phyloP scores from a whole-genome alignment of 2,797 vertebrate genomes.

The Xerus rutilus region DNA sequence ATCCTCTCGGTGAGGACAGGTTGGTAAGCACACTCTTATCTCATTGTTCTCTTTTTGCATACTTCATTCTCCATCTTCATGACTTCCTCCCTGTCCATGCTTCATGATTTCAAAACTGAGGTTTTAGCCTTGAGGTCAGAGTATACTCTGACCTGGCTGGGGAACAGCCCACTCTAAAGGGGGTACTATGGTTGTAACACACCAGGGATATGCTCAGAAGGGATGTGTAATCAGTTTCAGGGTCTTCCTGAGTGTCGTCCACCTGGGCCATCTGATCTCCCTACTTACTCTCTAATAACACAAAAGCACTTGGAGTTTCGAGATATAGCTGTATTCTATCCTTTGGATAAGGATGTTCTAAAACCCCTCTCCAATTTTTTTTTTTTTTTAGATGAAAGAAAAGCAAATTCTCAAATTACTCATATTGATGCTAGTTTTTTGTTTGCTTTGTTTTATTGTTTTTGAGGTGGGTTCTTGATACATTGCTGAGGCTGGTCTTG shows the following conservation, averaged over 20 bases:
- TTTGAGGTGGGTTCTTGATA: background rate
- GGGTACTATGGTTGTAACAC: background rate
- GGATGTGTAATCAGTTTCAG: background rate
- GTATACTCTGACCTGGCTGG: background rate
- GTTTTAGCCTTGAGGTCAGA: background rate
- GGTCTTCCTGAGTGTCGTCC: background rate
- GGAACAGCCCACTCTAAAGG: background rate
- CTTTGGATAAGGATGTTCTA: slow-evolving; percentile 28
- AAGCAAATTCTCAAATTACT: background rate
- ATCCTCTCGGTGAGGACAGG: background rate
- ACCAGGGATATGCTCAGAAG: background rate
- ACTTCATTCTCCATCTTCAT: slow-evolving; percentile 10
- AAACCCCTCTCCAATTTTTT: background rate
- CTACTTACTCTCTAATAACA: background rate
- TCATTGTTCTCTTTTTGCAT: slow-evolving; percentile 2
- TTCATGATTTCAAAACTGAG: background rate
- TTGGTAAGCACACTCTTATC: slow-evolving; percentile 22
- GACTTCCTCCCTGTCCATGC: background rate
- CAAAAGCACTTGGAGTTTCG: background rate
- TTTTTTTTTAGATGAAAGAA: slow-evolving; percentile 13
- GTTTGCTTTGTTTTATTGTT: background rate
- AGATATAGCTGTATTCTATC: background rate
- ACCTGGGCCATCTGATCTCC: background rate
- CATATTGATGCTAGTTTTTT: background rate
- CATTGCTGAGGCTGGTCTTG: background rate